phyloP scores from a whole-genome alignment of 2,797 vertebrate species.

The Acrocephalus scirpaceus region DNA sequence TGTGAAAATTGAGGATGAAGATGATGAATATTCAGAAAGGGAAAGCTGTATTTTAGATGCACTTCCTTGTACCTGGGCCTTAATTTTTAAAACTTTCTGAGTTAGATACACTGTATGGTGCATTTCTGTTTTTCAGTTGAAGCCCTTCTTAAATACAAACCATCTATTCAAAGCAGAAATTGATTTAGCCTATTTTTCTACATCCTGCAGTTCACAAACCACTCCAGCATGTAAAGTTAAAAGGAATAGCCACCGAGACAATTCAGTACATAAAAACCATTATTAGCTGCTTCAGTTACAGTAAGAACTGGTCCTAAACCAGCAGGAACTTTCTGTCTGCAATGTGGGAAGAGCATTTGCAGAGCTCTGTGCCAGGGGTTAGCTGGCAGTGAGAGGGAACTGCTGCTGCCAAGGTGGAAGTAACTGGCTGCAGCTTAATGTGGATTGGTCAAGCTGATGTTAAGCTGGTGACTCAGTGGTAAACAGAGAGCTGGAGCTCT shows the following conservation, averaged over 20 bases:
- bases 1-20: neutral
- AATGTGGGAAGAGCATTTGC: neutral
- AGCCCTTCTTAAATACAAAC: neutral
- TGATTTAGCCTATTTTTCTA: neutral
- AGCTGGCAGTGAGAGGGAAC: neutral
- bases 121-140: neutral
- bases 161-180: neutral
- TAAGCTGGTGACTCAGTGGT: neutral
- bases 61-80: neutral
- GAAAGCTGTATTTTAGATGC: neutral
- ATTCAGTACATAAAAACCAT: neutral
- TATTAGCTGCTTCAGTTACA: neutral
- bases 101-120: neutral
- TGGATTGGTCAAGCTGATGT: neutral
- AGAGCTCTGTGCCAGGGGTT: neutral
- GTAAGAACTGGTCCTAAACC: conserved; percentile 17
- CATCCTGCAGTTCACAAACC: neutral
- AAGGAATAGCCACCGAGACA: neutral
- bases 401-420: neutral
- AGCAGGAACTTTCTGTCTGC: neutral
- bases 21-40: neutral
- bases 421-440: neutral
- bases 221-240: neutral
- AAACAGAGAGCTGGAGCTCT: neutral
- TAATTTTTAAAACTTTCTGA: neutral